These are phyloP conservation scores for Argynnis bischoffii DNA, from an alignment of 2,888 invertebrate genomes.

Conservation along the genomic window DNA sequence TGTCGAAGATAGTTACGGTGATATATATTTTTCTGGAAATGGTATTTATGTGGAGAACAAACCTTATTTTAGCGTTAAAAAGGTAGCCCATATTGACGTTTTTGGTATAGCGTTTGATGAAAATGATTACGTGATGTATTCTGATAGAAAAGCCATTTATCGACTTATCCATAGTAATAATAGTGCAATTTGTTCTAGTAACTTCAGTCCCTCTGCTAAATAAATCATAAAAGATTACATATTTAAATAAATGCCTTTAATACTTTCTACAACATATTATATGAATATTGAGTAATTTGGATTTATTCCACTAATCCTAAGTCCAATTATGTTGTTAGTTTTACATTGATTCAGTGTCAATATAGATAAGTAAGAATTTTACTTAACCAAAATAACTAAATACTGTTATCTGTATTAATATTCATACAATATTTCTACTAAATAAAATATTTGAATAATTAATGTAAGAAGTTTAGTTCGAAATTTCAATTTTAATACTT, in stretches of 20 bases:
- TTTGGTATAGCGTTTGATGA: slow-evolving; percentile 69
- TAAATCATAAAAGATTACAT: slow-evolving; percentile 12
- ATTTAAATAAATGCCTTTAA: background rate
- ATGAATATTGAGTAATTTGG: too few relatives aligned
- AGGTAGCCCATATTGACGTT: slow-evolving; percentile 53
- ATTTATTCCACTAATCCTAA: too few relatives aligned
- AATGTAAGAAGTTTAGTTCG: too few relatives aligned
- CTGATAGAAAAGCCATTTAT: slow-evolving; percentile 59
- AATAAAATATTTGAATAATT: too few relatives aligned
- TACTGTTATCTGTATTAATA: too few relatives aligned
- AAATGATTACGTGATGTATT: slow-evolving; percentile 61
- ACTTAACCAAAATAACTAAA: too few relatives aligned
- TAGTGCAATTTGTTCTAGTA: slow-evolving; percentile 36
- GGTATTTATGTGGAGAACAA: slow-evolving; percentile 68
- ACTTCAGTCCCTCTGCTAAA: background rate
- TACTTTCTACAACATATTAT: background rate
- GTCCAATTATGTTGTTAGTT: too few relatives aligned
- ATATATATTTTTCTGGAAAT: slow-evolving; percentile 61
- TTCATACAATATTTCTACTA: too few relatives aligned
- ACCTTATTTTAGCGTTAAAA: slow-evolving; percentile 54
- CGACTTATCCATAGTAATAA: slow-evolving; percentile 53
- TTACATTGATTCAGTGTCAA: too few relatives aligned
- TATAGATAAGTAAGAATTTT: too few relatives aligned
- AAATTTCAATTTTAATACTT: too few relatives aligned
- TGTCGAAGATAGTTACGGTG: slow-evolving; percentile 64